phyloP scores from a whole-genome alignment of 2,113 vertebrate genomes.

The Bostrychus sinensis region DNA sequence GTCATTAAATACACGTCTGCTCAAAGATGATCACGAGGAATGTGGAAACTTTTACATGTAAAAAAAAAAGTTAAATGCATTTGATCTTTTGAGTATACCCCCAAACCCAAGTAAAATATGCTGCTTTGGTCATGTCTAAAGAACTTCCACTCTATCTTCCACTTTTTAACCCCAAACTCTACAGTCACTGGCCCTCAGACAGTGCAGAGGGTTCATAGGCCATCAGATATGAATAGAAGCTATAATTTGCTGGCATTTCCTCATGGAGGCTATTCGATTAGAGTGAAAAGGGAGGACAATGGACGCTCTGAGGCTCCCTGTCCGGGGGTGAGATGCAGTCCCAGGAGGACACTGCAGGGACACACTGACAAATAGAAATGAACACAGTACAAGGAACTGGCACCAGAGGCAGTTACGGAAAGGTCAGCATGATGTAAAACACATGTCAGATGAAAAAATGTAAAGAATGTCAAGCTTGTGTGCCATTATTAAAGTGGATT shows the following conservation, averaged over 20 bases:
- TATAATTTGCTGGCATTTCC: slow-evolving; percentile 78
- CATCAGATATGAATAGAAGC: slow-evolving; percentile 73
- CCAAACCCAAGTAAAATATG: slow-evolving; percentile 40
- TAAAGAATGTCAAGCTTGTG: background rate
- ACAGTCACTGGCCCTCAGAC: slow-evolving; percentile 8
- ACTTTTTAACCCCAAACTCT: slow-evolving; percentile 15
- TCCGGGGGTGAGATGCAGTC: slow-evolving; percentile 15
- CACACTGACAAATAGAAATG: background rate
- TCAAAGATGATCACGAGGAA: slow-evolving; percentile 2
- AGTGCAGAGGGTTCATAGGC: slow-evolving; percentile 51
- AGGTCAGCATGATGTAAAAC: background rate
- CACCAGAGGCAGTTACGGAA: slow-evolving; percentile 1
- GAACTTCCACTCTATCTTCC: slow-evolving; percentile 28
- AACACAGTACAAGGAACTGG: background rate
- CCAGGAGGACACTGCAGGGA: slow-evolving; percentile 25
- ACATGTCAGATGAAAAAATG: background rate
- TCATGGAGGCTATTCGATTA: slow-evolving; percentile 68
- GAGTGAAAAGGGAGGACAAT: slow-evolving; percentile 63
- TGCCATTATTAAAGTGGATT: background rate
- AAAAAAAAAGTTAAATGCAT: background rate
- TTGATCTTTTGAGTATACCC: background rate
- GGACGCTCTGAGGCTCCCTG: slow-evolving; percentile 52
- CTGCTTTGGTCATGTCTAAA: slow-evolving; percentile 32
- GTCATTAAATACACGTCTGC: slow-evolving; percentile 17
- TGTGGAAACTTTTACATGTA: slow-evolving; percentile 10